phyloP scores from a whole-genome alignment of 2,888 invertebrate genomes.

The Euproctis similis region DNA sequence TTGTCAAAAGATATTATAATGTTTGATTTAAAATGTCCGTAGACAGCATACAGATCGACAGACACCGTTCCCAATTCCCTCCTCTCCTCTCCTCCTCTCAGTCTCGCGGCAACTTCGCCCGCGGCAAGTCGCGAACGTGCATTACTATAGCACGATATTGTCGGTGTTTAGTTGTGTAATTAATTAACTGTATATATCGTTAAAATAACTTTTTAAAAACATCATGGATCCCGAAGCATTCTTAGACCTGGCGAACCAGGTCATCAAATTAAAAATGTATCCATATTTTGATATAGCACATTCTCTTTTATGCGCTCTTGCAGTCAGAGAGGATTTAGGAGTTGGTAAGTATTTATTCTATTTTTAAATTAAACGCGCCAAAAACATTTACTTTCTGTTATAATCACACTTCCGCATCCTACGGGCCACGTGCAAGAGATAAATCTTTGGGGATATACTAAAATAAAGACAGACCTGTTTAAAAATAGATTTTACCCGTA shows the following conservation, averaged over 20 bases:
- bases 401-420: constrained; percentile 38
- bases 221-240: constrained; percentile 97
- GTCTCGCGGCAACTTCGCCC: constrained; percentile 70
- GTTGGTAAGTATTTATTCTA: constrained; percentile 79
- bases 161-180: constrained; percentile 69
- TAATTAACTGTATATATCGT: constrained; percentile 32
- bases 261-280: constrained; percentile 99
- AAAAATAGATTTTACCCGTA: constrained; percentile 61
- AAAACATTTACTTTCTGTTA: constrained; percentile 15
- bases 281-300: constrained; percentile 99
- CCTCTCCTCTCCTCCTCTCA: constrained; percentile 21
- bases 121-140: constrained; percentile 63
- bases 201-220: constrained; percentile 29
- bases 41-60: too few species aligned
- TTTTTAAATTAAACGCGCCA: constrained; percentile 41
- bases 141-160: constrained; percentile 48
- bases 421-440: constrained; percentile 18
- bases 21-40: too few species aligned
- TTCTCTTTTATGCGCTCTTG: constrained; percentile 94
- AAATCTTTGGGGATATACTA: constrained; percentile 41
- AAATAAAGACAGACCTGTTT: constrained; percentile 58
- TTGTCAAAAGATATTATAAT: too few species aligned
- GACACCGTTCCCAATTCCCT: background rate
- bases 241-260: constrained; percentile 98
- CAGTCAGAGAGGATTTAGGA: constrained; percentile 96